Evolutionary conservation across 2,113 vertebrate genomes (phyloP).

Genomic region (Arenaria interpres): DNA sequence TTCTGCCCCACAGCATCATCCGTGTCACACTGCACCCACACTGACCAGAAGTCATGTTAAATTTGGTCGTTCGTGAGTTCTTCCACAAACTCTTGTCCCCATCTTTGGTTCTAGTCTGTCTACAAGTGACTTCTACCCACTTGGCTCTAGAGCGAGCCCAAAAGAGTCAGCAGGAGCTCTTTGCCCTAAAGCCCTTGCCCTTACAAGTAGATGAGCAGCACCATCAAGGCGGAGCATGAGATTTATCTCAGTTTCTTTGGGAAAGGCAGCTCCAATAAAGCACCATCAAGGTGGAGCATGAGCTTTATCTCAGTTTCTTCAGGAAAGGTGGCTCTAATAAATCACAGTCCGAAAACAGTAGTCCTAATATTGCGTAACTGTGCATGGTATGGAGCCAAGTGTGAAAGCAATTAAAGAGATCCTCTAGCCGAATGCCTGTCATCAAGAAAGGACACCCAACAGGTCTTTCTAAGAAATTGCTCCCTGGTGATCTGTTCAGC

Average conservation of each 20-base stretch:
- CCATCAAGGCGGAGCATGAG: neutral
- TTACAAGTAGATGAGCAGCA: neutral
- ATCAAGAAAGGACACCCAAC: neutral
- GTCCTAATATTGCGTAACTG: fast-evolving
- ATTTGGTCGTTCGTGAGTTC: neutral
- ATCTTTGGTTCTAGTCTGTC: neutral
- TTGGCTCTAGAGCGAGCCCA: neutral
- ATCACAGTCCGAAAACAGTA: neutral
- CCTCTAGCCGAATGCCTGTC: neutral
- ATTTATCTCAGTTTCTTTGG: too few species aligned
- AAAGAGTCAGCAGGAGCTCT: neutral
- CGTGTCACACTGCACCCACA: neutral
- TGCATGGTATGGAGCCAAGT: neutral
- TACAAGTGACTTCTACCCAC: neutral
- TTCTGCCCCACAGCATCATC: neutral
- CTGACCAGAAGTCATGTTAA: neutral
- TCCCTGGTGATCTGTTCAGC: neutral
- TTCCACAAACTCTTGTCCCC: neutral
- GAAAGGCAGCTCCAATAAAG: neutral
- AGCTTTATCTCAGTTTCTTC: too few species aligned
- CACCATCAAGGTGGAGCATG: neutral
- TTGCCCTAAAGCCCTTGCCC: neutral
- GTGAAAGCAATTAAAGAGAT: neutral
- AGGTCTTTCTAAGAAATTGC: neutral
- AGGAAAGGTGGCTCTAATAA: neutral